Percentiles rank a stretch among this genome's conserved stretches.
Conservation (phyloP, 2,113 vertebrate species). For the Ceyx cyanopectus region DNA sequence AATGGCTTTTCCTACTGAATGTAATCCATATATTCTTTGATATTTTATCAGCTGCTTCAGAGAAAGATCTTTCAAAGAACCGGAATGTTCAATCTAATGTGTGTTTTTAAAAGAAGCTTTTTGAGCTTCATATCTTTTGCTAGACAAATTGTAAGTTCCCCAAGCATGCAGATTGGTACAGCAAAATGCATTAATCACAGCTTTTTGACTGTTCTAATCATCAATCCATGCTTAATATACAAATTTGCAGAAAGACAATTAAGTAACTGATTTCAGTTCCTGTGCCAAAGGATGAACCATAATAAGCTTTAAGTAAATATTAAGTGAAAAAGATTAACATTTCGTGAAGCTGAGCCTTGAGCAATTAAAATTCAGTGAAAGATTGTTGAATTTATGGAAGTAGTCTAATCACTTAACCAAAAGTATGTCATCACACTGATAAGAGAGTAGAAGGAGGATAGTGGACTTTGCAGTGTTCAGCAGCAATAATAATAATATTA, state of each 20-base stretch:
- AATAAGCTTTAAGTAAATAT: slow-evolving; percentile 26
- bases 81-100: not conserved
- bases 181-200: slow-evolving; percentile 1
- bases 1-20: not conserved
- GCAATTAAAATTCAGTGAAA: slow-evolving; percentile 30
- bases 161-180: not conserved
- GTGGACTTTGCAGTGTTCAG: not conserved
- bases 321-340: slow-evolving; percentile 23
- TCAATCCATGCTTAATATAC: not conserved
- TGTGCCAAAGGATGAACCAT: not conserved
- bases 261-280: slow-evolving; percentile 31
- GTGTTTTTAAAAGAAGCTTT: not conserved
- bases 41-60: slow-evolving; percentile 2
- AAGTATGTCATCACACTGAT: not conserved
- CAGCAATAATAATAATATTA: not conserved
- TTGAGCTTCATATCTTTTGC: not conserved
- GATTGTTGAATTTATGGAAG: not conserved
- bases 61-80: not conserved
- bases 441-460: not conserved
- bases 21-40: not conserved
- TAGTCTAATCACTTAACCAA: not conserved
- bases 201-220: not conserved
- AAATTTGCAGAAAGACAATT: slow-evolving; percentile 23
- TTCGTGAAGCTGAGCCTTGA: slow-evolving; percentile 2
- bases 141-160: not conserved